Evolutionary conservation across 2,113 vertebrate species (phyloP).

Genomic region (Anas platyrhynchos): DNA sequence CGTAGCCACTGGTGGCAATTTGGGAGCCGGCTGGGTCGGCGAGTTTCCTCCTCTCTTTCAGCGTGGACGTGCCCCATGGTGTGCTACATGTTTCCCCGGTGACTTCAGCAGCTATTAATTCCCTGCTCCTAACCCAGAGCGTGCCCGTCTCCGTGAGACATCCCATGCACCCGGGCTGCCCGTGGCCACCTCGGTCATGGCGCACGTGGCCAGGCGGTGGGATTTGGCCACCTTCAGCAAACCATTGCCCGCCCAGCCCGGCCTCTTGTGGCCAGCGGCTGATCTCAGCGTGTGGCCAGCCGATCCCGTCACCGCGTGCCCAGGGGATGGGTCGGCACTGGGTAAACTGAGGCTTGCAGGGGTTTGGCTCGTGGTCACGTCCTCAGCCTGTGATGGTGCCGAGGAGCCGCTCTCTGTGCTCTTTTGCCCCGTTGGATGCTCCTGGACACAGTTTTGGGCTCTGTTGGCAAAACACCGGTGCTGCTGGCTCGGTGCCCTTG

Average conservation of each 20-base stretch:
- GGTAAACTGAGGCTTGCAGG: conserved; percentile 40
- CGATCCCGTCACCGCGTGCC: background rate
- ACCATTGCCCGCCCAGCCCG: background rate
- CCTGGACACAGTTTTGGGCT: background rate
- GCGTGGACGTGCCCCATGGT: fast-evolving
- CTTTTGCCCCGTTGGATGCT: fast-evolving
- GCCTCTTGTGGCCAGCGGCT: background rate
- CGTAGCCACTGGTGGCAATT: fast-evolving
- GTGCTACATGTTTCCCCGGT: background rate
- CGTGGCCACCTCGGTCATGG: background rate
- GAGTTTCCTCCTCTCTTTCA: background rate
- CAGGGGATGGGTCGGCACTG: background rate
- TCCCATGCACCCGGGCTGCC: background rate
- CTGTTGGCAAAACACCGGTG: background rate
- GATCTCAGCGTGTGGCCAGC: background rate
- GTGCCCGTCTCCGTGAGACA: background rate
- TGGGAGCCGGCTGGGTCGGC: background rate
- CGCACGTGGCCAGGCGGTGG: fast-evolving
- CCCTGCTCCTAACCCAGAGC: background rate
- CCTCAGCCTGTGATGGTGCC: background rate
- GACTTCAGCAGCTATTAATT: background rate
- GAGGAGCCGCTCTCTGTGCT: fast-evolving
- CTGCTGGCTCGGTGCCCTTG: background rate
- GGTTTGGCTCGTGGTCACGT: background rate
- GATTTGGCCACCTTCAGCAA: background rate